Conservation (phyloP, 2,113 vertebrate genomes). For the Callorhinus ursinus region DNA sequence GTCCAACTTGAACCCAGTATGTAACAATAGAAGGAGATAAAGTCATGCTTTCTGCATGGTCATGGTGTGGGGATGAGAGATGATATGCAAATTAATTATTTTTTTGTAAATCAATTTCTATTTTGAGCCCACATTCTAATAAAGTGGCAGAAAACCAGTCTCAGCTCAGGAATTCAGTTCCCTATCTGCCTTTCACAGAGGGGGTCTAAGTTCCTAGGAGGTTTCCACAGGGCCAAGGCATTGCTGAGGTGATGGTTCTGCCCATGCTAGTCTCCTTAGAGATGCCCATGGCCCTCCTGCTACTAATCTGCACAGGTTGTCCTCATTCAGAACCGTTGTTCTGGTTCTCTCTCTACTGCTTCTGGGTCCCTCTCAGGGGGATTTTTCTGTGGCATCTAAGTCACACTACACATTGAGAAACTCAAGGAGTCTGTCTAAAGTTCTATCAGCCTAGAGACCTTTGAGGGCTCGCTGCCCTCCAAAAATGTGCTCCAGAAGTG, state of each 20-base stretch:
- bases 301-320: neutral
- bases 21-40: neutral
- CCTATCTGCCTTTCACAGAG: neutral
- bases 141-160: neutral
- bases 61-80: neutral
- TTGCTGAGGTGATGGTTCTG: neutral
- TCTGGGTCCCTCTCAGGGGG: neutral
- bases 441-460: neutral
- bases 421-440: neutral
- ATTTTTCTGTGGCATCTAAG: neutral
- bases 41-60: neutral
- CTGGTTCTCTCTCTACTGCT: neutral
- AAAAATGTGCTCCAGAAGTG: neutral
- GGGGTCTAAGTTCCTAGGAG: neutral
- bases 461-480: neutral
- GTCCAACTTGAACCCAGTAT: neutral
- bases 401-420: neutral
- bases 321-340: no score
- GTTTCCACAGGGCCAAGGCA: accelerated
- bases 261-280: neutral
- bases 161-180: neutral
- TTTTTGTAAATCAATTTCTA: neutral
- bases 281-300: no score
- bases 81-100: neutral
- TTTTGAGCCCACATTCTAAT: neutral